Conservation (phyloP, 2,888 invertebrate species). For the Pyrochroa serraticornis region DNA sequence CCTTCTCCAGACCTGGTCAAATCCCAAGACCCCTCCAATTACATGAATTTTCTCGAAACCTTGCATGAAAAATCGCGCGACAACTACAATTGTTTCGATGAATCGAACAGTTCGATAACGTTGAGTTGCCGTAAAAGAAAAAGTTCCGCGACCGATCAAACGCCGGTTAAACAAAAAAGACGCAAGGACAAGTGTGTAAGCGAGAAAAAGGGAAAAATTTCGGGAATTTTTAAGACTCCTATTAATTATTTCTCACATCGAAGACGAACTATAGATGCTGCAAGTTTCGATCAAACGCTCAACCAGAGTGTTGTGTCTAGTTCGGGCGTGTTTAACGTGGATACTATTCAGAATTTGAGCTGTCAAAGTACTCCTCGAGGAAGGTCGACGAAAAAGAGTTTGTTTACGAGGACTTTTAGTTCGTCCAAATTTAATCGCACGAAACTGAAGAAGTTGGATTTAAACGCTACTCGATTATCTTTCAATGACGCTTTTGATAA, state of each 20-base stretch:
- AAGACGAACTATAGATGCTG: conserved; percentile 51
- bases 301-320: conserved; percentile 52
- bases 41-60: conserved; percentile 41
- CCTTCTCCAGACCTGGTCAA: conserved; percentile 19
- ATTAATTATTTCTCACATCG: conserved; percentile 54
- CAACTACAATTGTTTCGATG: conserved; percentile 42
- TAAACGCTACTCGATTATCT: conserved; percentile 47
- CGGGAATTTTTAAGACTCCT: conserved; percentile 54
- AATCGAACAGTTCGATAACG: conserved; percentile 30
- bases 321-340: conserved; percentile 53
- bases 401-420: conserved; percentile 54
- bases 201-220: conserved; percentile 50
- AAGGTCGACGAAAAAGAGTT: conserved; percentile 46
- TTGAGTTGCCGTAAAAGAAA: conserved; percentile 44
- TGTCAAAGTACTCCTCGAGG: conserved; percentile 30
- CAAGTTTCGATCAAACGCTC: conserved; percentile 45
- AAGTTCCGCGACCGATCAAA: conserved; percentile 38
- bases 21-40: conserved; percentile 28
- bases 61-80: conserved; percentile 50
- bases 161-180: conserved; percentile 43
- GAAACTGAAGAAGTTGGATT: conserved; percentile 43
- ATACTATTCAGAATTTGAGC: conserved; percentile 50
- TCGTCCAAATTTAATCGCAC: conserved; percentile 49
- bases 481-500: conserved; percentile 43
- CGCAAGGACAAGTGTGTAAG: conserved; percentile 49